Percentiles rank a stretch among this genome's conserved stretches.
phyloP scores from a whole-genome alignment of 2,888 invertebrate species.

The Zonitis immaculata region DNA sequence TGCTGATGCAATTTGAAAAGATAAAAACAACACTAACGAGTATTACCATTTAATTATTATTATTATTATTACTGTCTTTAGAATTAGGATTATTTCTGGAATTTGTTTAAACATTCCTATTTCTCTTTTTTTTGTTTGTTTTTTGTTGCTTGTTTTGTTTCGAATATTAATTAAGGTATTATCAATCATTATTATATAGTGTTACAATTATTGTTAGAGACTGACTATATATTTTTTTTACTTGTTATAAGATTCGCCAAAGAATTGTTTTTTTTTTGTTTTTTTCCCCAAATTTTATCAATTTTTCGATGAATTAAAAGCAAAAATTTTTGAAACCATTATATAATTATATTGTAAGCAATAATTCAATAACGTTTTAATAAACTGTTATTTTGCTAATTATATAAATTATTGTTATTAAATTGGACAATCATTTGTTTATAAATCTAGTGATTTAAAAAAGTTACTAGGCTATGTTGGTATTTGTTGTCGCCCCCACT shows the following conservation, averaged over 20 bases:
- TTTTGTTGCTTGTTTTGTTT: neutral
- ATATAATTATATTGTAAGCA: too few species aligned
- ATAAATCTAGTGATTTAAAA: too few species aligned
- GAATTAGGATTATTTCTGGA: neutral
- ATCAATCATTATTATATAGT: neutral
- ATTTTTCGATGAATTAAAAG: too few species aligned
- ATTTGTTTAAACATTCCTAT: neutral
- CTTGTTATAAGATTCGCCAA: neutral
- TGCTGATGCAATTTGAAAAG: slow-evolving; percentile 25
- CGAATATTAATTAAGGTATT: neutral
- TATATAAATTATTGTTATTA: too few species aligned
- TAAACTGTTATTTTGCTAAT: too few species aligned
- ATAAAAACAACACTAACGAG: neutral
- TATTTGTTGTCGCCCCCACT: neutral
- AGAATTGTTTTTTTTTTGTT: too few species aligned
- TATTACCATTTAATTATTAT: neutral
- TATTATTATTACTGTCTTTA: neutral
- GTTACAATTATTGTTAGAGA: neutral
- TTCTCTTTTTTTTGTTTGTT: neutral
- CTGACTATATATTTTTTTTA: neutral
- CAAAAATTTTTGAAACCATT: too few species aligned
- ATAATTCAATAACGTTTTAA: too few species aligned
- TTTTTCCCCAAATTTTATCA: too few species aligned
- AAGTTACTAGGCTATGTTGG: too few species aligned
- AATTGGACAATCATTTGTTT: too few species aligned